Percentiles rank a stretch among this genome's conserved stretches.
phyloP scores from a whole-genome alignment of 2,113 vertebrate genomes.

The Stercorarius parasiticus region DNA sequence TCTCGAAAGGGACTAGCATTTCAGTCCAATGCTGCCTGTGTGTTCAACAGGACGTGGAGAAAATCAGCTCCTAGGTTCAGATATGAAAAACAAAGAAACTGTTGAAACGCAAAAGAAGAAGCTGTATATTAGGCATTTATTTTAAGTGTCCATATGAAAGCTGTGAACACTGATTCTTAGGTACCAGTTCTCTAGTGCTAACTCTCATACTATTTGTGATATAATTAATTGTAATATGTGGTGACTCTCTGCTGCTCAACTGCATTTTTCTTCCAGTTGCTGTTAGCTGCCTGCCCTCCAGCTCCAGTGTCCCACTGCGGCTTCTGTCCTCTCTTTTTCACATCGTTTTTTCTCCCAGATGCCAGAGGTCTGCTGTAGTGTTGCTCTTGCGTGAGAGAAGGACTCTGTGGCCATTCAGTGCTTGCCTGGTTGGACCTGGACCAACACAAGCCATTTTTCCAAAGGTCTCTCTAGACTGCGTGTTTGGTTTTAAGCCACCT shows the following conservation, averaged over 20 bases:
- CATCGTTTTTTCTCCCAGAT: background rate
- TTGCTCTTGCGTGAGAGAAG: accelerated
- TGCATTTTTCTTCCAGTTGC: background rate
- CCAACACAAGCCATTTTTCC: background rate
- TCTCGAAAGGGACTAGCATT: background rate
- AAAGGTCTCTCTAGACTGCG: accelerated
- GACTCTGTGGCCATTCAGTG: background rate
- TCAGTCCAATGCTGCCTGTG: background rate
- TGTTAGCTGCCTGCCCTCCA: background rate
- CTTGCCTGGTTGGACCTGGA: background rate
- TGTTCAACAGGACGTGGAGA: background rate
- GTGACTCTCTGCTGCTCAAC: background rate
- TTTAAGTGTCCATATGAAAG: background rate
- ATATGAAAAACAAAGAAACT: background rate
- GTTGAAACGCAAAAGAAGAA: background rate
- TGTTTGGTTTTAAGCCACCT: background rate
- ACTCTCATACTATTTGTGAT: background rate
- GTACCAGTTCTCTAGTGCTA: background rate
- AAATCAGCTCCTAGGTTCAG: background rate
- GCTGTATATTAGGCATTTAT: background rate
- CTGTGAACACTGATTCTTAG: background rate
- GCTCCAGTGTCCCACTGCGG: background rate
- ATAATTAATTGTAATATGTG: background rate
- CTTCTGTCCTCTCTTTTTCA: background rate
- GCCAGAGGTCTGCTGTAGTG: background rate